These are phyloP conservation scores for Eupithecia subumbrata DNA, from an alignment of 2,888 invertebrate genomes.

Conservation along the genomic window DNA sequence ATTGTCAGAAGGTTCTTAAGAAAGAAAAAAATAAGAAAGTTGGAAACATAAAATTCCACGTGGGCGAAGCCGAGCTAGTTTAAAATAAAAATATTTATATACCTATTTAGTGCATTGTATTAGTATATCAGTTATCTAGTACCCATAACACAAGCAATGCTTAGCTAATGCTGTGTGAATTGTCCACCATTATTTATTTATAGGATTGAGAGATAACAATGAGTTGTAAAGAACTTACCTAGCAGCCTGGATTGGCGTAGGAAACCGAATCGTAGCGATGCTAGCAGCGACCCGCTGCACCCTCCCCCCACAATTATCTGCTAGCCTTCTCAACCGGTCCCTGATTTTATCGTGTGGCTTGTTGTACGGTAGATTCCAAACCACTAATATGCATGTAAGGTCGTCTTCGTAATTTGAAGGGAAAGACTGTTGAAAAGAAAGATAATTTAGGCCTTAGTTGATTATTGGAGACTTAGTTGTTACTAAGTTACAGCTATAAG, in stretches of 20 bases:
- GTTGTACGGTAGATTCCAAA: conserved; percentile 76
- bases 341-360: conserved; percentile 83
- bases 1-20: too few species aligned
- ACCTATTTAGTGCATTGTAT: too few species aligned
- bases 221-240: conserved; percentile 77
- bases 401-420: conserved; percentile 68
- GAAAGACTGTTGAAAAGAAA: conserved; percentile 48
- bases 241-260: conserved; percentile 87
- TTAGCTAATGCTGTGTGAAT: too few species aligned
- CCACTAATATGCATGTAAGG: conserved; percentile 85
- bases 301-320: conserved; percentile 92
- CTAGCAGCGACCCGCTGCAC: conserved; percentile 86
- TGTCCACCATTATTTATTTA: too few species aligned
- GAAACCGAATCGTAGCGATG: conserved; percentile 88
- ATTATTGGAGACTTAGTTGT: background rate
- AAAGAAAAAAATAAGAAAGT: too few species aligned
- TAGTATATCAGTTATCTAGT: too few species aligned
- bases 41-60: too few species aligned
- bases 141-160: too few species aligned
- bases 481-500: too few species aligned
- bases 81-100: too few species aligned
- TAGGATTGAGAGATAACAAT: background rate
- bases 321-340: conserved; percentile 86
- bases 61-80: too few species aligned
- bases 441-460: conserved; percentile 7